Conservation (phyloP, 2,113 vertebrate genomes). For the Psittacula cyanocephala region DNA sequence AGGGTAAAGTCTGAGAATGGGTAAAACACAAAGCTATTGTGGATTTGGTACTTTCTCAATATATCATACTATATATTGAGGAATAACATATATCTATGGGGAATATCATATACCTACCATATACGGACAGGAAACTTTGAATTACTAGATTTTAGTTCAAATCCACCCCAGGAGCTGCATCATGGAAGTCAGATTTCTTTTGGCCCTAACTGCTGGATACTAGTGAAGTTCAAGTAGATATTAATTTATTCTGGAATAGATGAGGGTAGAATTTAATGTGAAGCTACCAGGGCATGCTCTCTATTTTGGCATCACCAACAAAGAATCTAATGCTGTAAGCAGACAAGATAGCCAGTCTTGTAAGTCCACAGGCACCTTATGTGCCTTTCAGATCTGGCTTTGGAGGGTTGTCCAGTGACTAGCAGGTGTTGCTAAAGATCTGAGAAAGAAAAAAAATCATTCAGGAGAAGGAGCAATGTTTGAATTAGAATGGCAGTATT, state of each 20-base stretch:
- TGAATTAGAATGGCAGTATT: not conserved
- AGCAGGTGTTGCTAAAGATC: not conserved
- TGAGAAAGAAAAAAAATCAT: not conserved
- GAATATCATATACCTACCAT: not conserved
- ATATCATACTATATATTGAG: not conserved
- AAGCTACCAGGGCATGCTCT: not conserved
- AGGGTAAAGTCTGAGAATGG: not conserved
- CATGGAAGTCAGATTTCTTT: not conserved
- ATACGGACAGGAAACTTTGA: not conserved
- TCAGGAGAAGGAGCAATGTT: not conserved
- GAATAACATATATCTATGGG: not conserved
- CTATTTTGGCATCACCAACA: not conserved
- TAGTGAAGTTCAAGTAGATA: not conserved
- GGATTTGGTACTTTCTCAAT: not conserved
- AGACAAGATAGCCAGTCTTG: not conserved
- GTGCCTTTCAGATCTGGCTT: not conserved
- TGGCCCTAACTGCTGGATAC: not conserved
- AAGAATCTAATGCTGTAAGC: not conserved
- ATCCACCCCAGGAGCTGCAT: not conserved
- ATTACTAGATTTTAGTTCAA: not conserved
- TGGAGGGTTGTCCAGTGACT: not conserved
- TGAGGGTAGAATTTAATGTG: not conserved
- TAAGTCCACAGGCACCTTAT: accelerated
- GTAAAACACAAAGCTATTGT: not conserved
- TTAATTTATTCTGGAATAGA: not conserved